phyloP scores from a whole-genome alignment of 2,113 vertebrate genomes.

The Pungitius pungitius region DNA sequence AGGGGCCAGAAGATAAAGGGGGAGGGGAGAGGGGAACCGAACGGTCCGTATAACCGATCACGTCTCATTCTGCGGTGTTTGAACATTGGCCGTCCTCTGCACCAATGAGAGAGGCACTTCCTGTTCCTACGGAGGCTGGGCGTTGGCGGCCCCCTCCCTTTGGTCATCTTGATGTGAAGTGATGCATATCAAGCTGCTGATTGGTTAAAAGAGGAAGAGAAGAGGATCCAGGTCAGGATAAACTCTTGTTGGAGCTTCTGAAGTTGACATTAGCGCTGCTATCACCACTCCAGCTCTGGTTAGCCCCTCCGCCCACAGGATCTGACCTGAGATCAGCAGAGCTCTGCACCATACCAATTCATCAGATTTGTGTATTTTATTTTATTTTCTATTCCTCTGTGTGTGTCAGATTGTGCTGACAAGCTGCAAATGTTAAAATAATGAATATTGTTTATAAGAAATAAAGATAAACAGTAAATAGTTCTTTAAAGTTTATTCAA shows the following conservation, averaged over 20 bases:
- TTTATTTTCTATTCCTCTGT: conserved; percentile 31
- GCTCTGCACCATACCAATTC: background rate
- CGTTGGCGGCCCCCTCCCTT: conserved; percentile 1
- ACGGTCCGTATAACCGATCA: conserved; percentile 1
- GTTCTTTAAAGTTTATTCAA: conserved; percentile 3
- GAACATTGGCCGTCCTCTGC: conserved; percentile 11
- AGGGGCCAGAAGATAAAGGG: conserved; percentile 14
- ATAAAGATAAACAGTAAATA: conserved; percentile 22
- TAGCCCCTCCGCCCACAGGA: background rate
- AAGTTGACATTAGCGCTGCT: conserved; percentile 37
- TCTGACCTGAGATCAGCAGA: conserved; percentile 39
- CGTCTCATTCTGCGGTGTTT: conserved; percentile 23
- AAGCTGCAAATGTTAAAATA: background rate
- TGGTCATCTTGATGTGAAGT: conserved; percentile 35
- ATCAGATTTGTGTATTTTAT: conserved; percentile 18
- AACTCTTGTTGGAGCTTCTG: conserved; percentile 22
- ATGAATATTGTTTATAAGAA: conserved; percentile 26
- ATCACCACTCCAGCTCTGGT: conserved; percentile 18
- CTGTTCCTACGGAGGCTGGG: conserved; percentile 29
- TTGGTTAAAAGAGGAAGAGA: conserved; percentile 27
- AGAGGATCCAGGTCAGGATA: background rate
- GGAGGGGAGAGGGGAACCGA: background rate
- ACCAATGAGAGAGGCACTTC: conserved; percentile 51
- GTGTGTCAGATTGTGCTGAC: conserved; percentile 18
- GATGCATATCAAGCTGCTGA: conserved; percentile 43